Conservation (phyloP, 1,140 invertebrate species). For the Zeugodacus cucurbitae region DNA sequence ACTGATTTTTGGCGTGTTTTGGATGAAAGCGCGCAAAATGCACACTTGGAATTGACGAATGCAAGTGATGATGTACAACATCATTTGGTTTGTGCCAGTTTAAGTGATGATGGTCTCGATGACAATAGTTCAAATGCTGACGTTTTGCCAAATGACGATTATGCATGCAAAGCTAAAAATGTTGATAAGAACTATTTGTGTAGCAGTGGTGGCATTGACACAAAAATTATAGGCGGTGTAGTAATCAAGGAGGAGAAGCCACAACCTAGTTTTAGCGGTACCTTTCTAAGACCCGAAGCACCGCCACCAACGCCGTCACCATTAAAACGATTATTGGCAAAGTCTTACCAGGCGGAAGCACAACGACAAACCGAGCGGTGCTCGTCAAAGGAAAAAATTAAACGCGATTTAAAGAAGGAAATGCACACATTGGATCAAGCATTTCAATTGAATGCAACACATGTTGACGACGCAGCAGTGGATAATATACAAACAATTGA, state of each 20-base stretch:
- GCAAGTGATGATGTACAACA: conserved; percentile 40
- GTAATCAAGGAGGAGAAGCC: conserved; percentile 38
- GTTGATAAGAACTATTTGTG: background rate
- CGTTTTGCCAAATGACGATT: background rate
- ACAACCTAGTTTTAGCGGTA: conserved; percentile 29
- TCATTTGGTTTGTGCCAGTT: conserved; percentile 36
- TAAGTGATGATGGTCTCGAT: conserved; percentile 15
- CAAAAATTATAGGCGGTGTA: background rate
- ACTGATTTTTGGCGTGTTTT: conserved; percentile 63
- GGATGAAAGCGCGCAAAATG: conserved; percentile 60
- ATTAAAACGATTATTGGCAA: conserved; percentile 24
- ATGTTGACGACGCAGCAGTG: background rate
- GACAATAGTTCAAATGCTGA: background rate
- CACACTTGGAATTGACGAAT: conserved; percentile 55
- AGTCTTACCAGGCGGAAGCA: background rate
- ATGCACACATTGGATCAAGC: background rate
- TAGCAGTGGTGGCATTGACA: background rate
- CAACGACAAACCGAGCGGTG: background rate
- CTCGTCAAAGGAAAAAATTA: background rate
- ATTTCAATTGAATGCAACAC: background rate
- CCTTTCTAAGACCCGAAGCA: conserved; percentile 40
- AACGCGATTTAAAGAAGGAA: background rate
- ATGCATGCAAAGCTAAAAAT: background rate
- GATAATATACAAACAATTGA: conserved; percentile 13
- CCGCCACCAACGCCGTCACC: conserved; percentile 38